phyloP scores from a whole-genome alignment of 2,797 vertebrate genomes.

The Coilia nasus region DNA sequence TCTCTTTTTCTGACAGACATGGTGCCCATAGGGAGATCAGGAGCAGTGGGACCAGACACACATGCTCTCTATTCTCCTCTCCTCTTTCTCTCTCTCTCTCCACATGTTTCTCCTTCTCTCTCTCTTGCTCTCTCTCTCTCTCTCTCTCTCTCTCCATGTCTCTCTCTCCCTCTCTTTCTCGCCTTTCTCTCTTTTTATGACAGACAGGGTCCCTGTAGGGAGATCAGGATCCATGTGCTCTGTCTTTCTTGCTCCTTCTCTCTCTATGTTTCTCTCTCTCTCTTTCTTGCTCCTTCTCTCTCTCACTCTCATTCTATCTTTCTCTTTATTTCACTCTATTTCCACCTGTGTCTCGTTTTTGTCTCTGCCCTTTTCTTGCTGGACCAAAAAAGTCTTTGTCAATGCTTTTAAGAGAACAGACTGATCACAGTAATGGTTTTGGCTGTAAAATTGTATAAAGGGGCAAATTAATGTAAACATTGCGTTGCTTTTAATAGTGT shows the following conservation, averaged over 20 bases:
- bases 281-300: background rate
- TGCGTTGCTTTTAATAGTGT: background rate
- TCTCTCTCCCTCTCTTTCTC: background rate
- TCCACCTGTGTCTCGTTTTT: no score
- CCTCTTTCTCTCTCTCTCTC: background rate
- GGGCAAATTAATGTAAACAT: constrained; percentile 18
- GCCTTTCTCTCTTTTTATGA: no score
- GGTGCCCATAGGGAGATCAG: background rate
- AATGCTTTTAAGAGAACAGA: background rate
- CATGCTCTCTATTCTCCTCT: background rate
- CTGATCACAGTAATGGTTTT: background rate
- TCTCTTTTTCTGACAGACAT: no score
- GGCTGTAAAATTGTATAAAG: background rate
- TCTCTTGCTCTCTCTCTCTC: background rate
- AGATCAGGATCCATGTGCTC: no score
- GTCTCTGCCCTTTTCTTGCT: background rate
- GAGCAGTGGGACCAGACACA: background rate
- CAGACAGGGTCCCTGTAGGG: no score
- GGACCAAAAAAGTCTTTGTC: background rate
- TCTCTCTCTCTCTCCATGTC: background rate
- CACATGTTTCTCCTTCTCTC: background rate
- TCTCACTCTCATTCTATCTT: background rate
- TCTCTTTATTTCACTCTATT: background rate
- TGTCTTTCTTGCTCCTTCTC: background rate
- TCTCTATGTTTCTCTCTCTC: background rate